Percentiles rank a stretch among this genome's conserved stretches.
These are phyloP conservation scores for Osmerus mordax DNA, from an alignment of 2,113 vertebrate genomes.

Conservation along the genomic window DNA sequence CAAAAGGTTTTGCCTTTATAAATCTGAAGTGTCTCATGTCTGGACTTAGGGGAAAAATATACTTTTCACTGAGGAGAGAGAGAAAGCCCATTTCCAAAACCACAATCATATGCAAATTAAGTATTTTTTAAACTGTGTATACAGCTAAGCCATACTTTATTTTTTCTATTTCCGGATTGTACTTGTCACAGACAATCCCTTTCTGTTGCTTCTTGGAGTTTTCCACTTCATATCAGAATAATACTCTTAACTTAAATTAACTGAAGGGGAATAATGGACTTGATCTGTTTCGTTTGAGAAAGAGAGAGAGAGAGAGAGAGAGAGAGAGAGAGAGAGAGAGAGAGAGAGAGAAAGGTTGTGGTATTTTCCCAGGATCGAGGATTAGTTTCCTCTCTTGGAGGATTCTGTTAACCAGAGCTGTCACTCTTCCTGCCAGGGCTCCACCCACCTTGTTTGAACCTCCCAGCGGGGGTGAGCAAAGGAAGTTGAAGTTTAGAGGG, in stretches of 20 bases:
- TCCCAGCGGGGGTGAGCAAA: neutral
- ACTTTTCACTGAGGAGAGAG: constrained; percentile 18
- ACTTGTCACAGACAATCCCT: neutral
- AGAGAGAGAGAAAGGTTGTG: neutral
- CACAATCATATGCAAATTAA: constrained; percentile 15
- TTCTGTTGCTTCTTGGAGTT: neutral
- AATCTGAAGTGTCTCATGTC: too few relatives aligned
- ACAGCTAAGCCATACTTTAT: too few relatives aligned
- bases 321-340: neutral
- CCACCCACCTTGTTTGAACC: neutral
- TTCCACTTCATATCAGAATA: neutral
- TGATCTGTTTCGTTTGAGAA: constrained; percentile 9
- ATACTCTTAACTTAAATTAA: neutral
- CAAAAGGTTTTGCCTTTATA: too few relatives aligned
- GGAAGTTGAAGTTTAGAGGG: neutral
- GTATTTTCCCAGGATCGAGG: constrained; percentile 1
- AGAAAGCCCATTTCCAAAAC: constrained; percentile 20
- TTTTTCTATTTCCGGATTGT: too few relatives aligned
- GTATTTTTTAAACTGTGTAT: neutral
- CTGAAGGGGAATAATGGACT: constrained; percentile 9
- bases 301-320: neutral
- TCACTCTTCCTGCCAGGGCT: neutral
- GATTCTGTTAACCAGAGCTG: neutral
- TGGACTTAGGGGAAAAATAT: neutral
- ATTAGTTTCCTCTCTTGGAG: constrained; percentile 7